phyloP scores from a whole-genome alignment of 2,797 vertebrate genomes.

The Hippopotamyrus pictus region DNA sequence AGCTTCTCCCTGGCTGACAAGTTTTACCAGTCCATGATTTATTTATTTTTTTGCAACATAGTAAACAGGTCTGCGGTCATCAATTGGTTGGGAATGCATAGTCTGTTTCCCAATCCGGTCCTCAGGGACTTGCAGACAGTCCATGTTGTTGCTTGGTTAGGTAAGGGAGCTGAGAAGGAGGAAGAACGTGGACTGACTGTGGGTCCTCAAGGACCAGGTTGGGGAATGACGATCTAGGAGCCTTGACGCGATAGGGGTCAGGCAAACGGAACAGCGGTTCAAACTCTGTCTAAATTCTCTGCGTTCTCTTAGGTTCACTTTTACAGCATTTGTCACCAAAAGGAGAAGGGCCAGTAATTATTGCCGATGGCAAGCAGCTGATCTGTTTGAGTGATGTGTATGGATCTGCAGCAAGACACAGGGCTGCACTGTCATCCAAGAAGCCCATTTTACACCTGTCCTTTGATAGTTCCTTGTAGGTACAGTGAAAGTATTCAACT shows the following conservation, averaged over 20 bases:
- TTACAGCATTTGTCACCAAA: background rate
- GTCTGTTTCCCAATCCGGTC: background rate
- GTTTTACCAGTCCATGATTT: background rate
- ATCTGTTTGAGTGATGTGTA: background rate
- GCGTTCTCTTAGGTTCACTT: background rate
- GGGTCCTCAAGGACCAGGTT: background rate
- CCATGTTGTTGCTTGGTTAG: background rate
- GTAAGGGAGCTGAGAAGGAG: background rate
- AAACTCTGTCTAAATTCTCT: background rate
- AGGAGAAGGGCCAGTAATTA: background rate
- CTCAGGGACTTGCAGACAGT: background rate
- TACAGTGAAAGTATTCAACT: background rate
- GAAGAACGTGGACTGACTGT: background rate
- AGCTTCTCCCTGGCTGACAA: background rate
- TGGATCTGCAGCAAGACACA: background rate
- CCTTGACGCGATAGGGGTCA: background rate
- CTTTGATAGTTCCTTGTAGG: background rate
- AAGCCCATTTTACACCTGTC: background rate
- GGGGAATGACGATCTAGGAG: background rate
- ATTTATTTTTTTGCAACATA: background rate
- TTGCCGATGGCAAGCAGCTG: background rate
- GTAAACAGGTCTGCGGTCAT: background rate
- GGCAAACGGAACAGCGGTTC: background rate
- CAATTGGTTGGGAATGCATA: background rate
- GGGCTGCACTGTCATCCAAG: background rate